These are phyloP conservation scores for Syngnathus typhle DNA, from an alignment of 2,113 vertebrate species.

Conservation along the genomic window DNA sequence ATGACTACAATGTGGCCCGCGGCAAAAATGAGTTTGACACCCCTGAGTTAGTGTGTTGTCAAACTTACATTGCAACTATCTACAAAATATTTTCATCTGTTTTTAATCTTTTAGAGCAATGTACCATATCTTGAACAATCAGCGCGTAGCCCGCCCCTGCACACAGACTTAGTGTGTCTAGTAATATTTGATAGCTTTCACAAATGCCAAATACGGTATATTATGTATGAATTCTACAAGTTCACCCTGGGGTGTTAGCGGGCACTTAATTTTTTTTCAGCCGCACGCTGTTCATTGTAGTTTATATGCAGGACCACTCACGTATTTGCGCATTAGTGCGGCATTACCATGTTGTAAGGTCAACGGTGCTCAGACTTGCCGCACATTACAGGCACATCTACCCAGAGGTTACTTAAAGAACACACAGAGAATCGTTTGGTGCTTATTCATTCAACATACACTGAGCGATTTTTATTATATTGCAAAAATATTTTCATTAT, in stretches of 20 bases:
- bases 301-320: constrained; percentile 16
- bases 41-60: no score
- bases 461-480: neutral
- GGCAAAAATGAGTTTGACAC: no score
- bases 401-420: neutral
- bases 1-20: no score
- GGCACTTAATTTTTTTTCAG: constrained; percentile 24
- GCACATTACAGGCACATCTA: constrained; percentile 12
- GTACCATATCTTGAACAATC: no score
- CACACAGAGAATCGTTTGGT: constrained; percentile 1
- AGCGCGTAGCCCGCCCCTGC: no score
- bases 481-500: constrained; percentile 14
- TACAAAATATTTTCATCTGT: no score
- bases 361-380: constrained; percentile 31
- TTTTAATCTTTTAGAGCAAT: no score
- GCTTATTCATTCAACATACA: constrained; percentile 14
- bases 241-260: neutral
- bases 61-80: no score
- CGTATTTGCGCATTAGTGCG: constrained; percentile 26
- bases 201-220: neutral
- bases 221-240: constrained; percentile 2
- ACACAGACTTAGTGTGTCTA: neutral
- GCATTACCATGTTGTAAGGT: constrained; percentile 40
- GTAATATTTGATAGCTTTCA: neutral
- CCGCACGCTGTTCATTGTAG: constrained; percentile 10